Evolutionary conservation across 2,888 invertebrate species (phyloP).

Genomic region (Dilophus febrilis): DNA sequence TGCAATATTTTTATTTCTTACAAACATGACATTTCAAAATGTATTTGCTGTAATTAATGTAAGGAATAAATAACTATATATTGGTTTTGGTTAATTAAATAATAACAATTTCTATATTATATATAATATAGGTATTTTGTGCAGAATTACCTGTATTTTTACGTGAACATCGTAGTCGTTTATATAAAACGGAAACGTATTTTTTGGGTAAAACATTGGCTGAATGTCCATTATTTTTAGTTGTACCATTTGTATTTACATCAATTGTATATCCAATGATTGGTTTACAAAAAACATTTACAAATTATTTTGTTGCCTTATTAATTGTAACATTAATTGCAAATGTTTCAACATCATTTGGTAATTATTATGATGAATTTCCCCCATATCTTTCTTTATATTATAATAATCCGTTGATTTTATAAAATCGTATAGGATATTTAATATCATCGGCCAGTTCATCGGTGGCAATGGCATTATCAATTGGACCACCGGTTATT

Average conservation of each 20-base stretch:
- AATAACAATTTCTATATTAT: background rate
- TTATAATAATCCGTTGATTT: too few species aligned
- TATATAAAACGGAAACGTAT: slow-evolving; percentile 83
- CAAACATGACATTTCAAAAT: slow-evolving; percentile 87
- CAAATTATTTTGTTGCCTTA: slow-evolving; percentile 54
- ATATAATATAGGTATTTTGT: slow-evolving; percentile 56
- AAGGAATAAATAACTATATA: slow-evolving; percentile 23
- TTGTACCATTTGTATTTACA: slow-evolving; percentile 68
- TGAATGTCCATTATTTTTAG: slow-evolving; percentile 71
- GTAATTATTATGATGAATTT: slow-evolving; percentile 28
- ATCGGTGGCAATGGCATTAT: slow-evolving; percentile 72
- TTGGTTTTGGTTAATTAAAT: too few species aligned
- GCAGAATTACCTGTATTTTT: slow-evolving; percentile 78
- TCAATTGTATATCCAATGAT: slow-evolving; percentile 77
- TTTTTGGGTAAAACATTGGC: slow-evolving; percentile 81
- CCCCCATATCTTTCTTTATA: background rate
- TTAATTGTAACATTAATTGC: slow-evolving; percentile 66
- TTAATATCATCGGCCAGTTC: slow-evolving; percentile 75
- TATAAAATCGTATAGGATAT: slow-evolving; percentile 47
- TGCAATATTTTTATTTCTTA: slow-evolving; percentile 73
- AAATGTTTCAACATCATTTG: slow-evolving; percentile 77
- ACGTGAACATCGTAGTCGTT: slow-evolving; percentile 73
- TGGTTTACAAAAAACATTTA: slow-evolving; percentile 52
- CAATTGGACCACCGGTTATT: slow-evolving; percentile 79
- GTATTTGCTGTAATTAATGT: slow-evolving; percentile 90